Percentiles rank a stretch among this genome's conserved stretches.
phyloP scores from a whole-genome alignment of 2,797 vertebrate genomes.

The Anolis apletophallus region DNA sequence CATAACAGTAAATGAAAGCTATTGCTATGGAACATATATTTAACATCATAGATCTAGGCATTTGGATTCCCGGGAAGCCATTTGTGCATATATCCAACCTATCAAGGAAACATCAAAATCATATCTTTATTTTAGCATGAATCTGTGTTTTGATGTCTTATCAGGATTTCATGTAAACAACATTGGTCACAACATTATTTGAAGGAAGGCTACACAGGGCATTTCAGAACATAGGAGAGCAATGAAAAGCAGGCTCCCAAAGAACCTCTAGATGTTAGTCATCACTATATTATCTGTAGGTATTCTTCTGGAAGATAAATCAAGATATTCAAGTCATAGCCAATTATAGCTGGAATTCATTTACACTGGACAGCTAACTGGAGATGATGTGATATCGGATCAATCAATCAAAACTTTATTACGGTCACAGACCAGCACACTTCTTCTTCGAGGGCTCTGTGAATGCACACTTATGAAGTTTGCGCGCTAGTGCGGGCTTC shows the following conservation, averaged over 20 bases:
- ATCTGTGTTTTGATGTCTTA: too few species aligned
- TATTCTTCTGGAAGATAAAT: background rate
- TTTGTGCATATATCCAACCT: too few species aligned
- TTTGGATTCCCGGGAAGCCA: slow-evolving; percentile 30
- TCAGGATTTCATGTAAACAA: background rate
- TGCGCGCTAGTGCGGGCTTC: too few species aligned
- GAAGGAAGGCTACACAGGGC: background rate
- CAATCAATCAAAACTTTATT: too few species aligned
- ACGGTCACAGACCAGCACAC: too few species aligned
- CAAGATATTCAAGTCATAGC: background rate
- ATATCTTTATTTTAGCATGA: too few species aligned
- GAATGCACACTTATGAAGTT: too few species aligned
- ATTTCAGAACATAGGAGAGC: background rate
- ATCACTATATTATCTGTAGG: background rate
- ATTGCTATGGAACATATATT: slow-evolving; percentile 27
- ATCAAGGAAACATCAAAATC: too few species aligned
- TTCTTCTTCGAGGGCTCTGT: too few species aligned
- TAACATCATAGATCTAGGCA: background rate
- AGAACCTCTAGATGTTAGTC: background rate
- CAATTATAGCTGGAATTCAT: background rate
- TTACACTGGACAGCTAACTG: too few species aligned
- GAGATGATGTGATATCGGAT: too few species aligned
- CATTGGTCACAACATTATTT: background rate
- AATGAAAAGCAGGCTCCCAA: background rate
- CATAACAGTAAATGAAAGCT: slow-evolving; percentile 23